Evolutionary conservation across 2,113 vertebrate species (phyloP).

Genomic region (Balaeniceps rex): DNA sequence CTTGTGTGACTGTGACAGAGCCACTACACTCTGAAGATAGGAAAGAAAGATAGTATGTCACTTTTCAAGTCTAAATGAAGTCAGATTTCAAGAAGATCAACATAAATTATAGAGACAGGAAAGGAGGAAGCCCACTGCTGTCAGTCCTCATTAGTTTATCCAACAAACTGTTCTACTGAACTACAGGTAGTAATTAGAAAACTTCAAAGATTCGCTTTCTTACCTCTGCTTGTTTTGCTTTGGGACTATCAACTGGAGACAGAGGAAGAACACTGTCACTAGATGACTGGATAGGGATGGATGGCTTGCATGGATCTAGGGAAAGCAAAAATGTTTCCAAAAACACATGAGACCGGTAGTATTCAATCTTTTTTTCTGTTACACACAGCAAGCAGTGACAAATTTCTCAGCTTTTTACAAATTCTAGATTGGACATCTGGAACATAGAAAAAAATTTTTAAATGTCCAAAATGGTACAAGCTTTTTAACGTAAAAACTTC

Average conservation of each 20-base stretch:
- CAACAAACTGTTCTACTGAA: neutral
- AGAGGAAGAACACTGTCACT: constrained; percentile 1
- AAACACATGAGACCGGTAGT: neutral
- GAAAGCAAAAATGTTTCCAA: neutral
- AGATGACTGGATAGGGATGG: neutral
- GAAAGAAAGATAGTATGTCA: neutral
- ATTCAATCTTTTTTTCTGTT: neutral
- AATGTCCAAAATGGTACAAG: neutral
- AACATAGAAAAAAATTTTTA: neutral
- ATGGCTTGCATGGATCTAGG: constrained; percentile 46
- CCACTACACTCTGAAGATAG: neutral
- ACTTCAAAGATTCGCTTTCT: neutral
- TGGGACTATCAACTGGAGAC: constrained; percentile 43
- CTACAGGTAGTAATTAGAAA: neutral
- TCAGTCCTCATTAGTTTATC: neutral
- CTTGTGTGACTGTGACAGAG: neutral
- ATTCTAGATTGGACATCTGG: neutral
- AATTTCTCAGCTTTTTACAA: neutral
- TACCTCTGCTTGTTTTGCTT: constrained; percentile 66
- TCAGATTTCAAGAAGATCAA: neutral
- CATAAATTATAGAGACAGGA: neutral
- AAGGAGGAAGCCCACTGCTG: neutral
- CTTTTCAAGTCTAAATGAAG: neutral
- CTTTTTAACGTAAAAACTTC: neutral
- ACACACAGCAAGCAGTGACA: neutral